A percentile compares a stretch with the other conserved stretches of the same genome.
These are phyloP conservation scores for Athalia cordata DNA, from an alignment of 2,888 invertebrate genomes.

Conservation along the genomic window DNA sequence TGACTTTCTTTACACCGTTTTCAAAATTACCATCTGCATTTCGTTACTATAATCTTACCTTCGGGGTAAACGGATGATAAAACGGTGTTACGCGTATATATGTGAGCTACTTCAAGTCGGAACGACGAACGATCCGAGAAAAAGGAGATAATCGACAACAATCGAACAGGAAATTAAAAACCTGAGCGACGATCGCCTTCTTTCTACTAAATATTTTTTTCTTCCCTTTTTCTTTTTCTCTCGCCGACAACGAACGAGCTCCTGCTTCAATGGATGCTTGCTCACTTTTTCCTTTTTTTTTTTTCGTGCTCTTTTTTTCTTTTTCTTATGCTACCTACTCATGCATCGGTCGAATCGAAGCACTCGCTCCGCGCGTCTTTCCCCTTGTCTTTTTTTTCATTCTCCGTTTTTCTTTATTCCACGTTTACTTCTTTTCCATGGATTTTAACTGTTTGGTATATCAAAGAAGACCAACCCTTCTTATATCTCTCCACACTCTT, in stretches of 20 bases:
- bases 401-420: neutral
- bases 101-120: slow-evolving; percentile 29
- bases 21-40: neutral
- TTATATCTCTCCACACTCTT: neutral
- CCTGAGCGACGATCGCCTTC: slow-evolving; percentile 39
- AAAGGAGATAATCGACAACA: slow-evolving; percentile 50
- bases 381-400: neutral
- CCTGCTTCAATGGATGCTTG: slow-evolving; percentile 36
- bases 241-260: neutral
- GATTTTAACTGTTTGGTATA: slow-evolving; percentile 43
- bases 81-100: slow-evolving; percentile 8
- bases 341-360: slow-evolving; percentile 8
- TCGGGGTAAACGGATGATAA: too few species aligned
- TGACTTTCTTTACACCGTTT: slow-evolving; percentile 5
- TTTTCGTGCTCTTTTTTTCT: neutral
- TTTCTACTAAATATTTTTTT: neutral
- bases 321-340: neutral
- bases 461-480: slow-evolving; percentile 34
- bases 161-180: slow-evolving; percentile 64
- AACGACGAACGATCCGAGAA: slow-evolving; percentile 42
- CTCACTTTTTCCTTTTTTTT: neutral
- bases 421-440: slow-evolving; percentile 42
- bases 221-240: neutral
- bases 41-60: neutral
- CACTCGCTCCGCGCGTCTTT: neutral